Evolutionary conservation across 2,888 invertebrate genomes (phyloP).

Genomic region (Mesochorus sp.): DNA sequence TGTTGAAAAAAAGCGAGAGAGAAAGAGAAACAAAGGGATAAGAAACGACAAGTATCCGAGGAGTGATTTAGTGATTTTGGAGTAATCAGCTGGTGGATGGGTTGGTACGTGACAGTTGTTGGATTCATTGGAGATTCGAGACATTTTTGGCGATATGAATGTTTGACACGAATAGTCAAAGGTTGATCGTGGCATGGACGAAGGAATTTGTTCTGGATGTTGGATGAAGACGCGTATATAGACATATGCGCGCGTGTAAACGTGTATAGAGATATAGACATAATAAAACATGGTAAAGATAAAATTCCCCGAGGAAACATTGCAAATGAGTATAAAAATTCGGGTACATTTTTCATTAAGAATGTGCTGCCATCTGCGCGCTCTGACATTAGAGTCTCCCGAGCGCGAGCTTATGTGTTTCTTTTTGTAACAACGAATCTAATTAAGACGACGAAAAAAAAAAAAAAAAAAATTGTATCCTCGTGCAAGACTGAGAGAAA

Average conservation of each 20-base stretch:
- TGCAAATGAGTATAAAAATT: conserved; percentile 68
- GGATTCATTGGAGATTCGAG: neutral
- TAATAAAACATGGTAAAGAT: too few species aligned
- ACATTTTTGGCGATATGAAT: too few species aligned
- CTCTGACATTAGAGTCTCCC: conserved; percentile 76
- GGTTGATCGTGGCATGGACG: too few species aligned
- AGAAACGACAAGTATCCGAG: too few species aligned
- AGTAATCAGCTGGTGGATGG: conserved; percentile 67
- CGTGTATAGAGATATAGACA: too few species aligned
- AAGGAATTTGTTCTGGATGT: too few species aligned
- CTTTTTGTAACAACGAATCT: conserved; percentile 37
- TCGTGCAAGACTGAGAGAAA: neutral
- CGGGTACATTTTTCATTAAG: conserved; percentile 66
- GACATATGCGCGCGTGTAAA: too few species aligned
- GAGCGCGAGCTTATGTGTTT: conserved; percentile 41
- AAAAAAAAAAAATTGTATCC: conserved; percentile 30
- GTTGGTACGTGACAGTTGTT: conserved; percentile 68
- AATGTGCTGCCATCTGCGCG: conserved; percentile 80
- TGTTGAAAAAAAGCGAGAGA: too few species aligned
- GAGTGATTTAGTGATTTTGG: conserved; percentile 34
- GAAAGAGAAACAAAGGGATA: too few species aligned
- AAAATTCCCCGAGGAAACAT: conserved; percentile 21
- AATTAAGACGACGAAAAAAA: too few species aligned
- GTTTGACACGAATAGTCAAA: neutral
- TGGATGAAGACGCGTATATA: too few species aligned